These are phyloP conservation scores for Caenorhabditis sinica DNA, from an alignment of 2,888 invertebrate genomes.

Conservation along the genomic window DNA sequence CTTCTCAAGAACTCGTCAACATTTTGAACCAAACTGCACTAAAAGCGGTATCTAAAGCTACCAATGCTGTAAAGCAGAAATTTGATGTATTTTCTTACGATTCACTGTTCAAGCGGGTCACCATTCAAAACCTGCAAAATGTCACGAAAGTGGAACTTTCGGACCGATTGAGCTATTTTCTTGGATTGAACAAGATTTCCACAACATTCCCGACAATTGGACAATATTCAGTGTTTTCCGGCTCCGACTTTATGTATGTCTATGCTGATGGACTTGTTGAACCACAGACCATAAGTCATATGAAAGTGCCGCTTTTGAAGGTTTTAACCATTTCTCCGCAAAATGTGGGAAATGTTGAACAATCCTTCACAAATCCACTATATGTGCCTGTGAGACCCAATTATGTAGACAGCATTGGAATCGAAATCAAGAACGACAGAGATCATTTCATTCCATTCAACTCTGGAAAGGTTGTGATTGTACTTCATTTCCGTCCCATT, in stretches of 20 bases:
- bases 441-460: conserved; percentile 37
- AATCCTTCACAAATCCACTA: too few relatives aligned
- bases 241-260: conserved; percentile 31
- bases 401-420: background rate
- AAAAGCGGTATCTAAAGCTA: too few relatives aligned
- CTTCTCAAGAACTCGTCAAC: too few relatives aligned
- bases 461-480: conserved; percentile 39
- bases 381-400: background rate
- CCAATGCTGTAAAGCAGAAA: too few relatives aligned
- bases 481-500: conserved; percentile 33
- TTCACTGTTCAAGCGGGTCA: too few relatives aligned
- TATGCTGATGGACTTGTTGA: conserved; percentile 34
- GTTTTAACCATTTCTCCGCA: background rate
- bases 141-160: too few relatives aligned
- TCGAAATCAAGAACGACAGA: conserved; percentile 25
- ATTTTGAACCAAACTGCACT: too few relatives aligned
- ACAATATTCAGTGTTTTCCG: conserved; percentile 14
- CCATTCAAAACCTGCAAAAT: too few relatives aligned
- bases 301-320: conserved; percentile 29
- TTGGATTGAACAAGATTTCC: too few relatives aligned
- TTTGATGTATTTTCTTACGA: too few relatives aligned
- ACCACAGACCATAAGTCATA: conserved; percentile 33
- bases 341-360: conserved; percentile 22
- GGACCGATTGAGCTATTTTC: too few relatives aligned
- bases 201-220: conserved; percentile 16